phyloP scores from a whole-genome alignment of 92 coral and sea anemone species.

The Palythoa heliodiscus region DNA sequence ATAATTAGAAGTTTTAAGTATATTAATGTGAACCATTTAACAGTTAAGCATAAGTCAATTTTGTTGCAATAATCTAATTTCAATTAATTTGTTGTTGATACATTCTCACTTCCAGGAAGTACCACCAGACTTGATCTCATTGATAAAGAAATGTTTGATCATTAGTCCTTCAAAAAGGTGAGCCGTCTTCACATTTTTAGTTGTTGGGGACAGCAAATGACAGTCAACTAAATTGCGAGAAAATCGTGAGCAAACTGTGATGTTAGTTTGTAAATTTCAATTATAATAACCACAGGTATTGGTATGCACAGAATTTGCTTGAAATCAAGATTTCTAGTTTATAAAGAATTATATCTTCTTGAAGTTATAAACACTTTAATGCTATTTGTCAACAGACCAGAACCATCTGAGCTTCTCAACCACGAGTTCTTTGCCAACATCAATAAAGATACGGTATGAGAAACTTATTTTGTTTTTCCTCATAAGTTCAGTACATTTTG shows the following conservation, averaged over 20 bases:
- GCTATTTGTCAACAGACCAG: constrained; percentile 57
- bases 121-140: constrained; percentile 70
- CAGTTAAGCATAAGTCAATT: neutral
- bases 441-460: constrained; percentile 66
- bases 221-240: too few relatives aligned
- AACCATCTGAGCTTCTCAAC: constrained; percentile 70
- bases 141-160: constrained; percentile 79
- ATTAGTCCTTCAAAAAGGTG: constrained; percentile 79
- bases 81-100: neutral
- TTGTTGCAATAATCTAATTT: neutral
- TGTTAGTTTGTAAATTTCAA: too few relatives aligned
- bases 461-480: too few relatives aligned
- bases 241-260: too few relatives aligned
- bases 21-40: too few relatives aligned
- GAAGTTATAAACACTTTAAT: neutral
- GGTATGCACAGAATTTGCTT: too few relatives aligned
- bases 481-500: too few relatives aligned
- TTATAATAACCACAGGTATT: too few relatives aligned
- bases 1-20: too few relatives aligned
- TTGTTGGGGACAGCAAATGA: neutral
- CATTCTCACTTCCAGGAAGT: constrained; percentile 58
- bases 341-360: too few relatives aligned
- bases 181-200: neutral
- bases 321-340: too few relatives aligned
- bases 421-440: constrained; percentile 77